Evolutionary conservation across 2,888 invertebrate genomes (phyloP), one percentile per base, ranked within the genome.

Genomic region (Allacma fusca): DNA sequence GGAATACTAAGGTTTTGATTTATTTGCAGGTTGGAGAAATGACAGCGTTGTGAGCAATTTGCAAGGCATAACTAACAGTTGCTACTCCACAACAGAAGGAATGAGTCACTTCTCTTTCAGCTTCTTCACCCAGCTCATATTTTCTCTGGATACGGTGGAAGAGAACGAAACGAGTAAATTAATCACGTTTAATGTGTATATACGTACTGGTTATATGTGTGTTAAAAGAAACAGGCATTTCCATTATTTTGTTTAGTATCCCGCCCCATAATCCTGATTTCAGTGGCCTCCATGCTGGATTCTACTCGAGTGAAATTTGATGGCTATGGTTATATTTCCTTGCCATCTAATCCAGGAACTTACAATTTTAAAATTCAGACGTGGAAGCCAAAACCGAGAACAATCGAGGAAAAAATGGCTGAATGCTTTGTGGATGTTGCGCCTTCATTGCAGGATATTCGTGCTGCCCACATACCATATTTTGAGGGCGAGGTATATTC

Each of bases 21-120:
- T n/a, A n/a, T n/a, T n/a, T n/a, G n/a, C n/a, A 83, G 83, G 82
- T 5, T 83, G 83, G 83, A 74, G 80, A 44, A 83, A 83, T 73
- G 83, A 82, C 62, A 76, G 79, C 23, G 24, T 78, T 0, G 24
- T 59, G 13, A 82, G 83, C 65, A 77, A 78, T 57, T 74, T 80
- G 16, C 78, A 80, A 19, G 84, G 84, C 23, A 81, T 81, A n/a
- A 84, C 84, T 0, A 82, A 82, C 26, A 79, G 80, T 19, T 79
- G 81, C 28, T 82, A 77, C 69, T 78, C 80, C 0, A 77, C 80
- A 19, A 16, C 75, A 5, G 75, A 81, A 9, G 76, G 79, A 13
- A 57, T 80, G 0, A 80, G 80, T 19, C 80, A 84, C 59, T 84
- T 84, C 73, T 82, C 84, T 0, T 81, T 81, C 64, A 78, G 80